Conservation (phyloP, 2,888 invertebrate species). For the Trichogramma evanescens region DNA sequence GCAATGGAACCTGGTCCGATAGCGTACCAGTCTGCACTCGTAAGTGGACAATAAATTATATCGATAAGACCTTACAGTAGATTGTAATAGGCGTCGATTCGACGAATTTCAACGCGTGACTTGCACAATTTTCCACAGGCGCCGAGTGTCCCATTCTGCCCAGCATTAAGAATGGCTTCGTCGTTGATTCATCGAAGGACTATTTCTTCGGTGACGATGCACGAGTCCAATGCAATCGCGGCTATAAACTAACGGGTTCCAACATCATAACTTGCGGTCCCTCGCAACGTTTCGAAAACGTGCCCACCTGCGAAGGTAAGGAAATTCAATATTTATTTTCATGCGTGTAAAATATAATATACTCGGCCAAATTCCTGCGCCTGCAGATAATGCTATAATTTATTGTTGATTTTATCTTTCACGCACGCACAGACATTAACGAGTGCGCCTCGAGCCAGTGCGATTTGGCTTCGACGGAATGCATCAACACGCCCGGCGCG, state of each 20-base stretch:
- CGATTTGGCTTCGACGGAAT: constrained; percentile 83
- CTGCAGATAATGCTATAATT: not conserved
- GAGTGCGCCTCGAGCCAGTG: constrained; percentile 86
- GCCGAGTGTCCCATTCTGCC: constrained; percentile 69
- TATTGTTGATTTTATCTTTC: constrained; percentile 14
- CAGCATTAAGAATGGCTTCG: constrained; percentile 78
- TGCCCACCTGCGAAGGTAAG: constrained; percentile 75
- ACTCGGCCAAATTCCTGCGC: not conserved
- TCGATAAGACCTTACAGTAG: not conserved
- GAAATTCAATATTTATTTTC: not conserved
- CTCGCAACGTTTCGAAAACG: constrained; percentile 74
- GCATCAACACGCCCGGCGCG: constrained; percentile 79
- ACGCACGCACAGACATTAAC: constrained; percentile 63
- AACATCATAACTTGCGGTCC: constrained; percentile 79
- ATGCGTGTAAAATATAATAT: not conserved
- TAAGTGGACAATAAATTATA: constrained; percentile 40
- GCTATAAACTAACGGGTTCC: constrained; percentile 77
- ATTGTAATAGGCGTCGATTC: not conserved
- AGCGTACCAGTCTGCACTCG: constrained; percentile 81
- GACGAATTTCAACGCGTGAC: not conserved
- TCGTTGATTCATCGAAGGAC: constrained; percentile 68
- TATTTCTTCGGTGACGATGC: constrained; percentile 87
- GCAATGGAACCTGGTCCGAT: constrained; percentile 92
- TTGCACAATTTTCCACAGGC: constrained; percentile 40
- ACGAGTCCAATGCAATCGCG: constrained; percentile 83